phyloP scores from a whole-genome alignment of 2,888 invertebrate species.

The Alentia gelatinosa region DNA sequence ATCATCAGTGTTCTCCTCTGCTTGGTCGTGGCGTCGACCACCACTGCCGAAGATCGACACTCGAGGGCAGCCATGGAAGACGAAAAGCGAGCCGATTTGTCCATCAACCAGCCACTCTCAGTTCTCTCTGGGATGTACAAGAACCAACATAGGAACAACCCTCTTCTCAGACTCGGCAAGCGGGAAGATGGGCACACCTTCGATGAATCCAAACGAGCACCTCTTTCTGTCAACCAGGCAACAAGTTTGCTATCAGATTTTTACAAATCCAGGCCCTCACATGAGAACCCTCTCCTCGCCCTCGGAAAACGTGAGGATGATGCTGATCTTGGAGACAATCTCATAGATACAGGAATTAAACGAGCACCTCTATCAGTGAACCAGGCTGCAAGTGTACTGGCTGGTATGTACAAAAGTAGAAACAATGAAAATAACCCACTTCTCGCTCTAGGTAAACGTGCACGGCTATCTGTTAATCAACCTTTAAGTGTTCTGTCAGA shows the following conservation, averaged over 20 bases:
- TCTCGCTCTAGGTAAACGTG: background rate
- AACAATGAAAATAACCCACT: background rate
- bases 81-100: background rate
- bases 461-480: slow-evolving; percentile 8
- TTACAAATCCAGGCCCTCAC: background rate
- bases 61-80: background rate
- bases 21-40: background rate
- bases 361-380: slow-evolving; percentile 29
- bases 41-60: background rate
- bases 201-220: background rate
- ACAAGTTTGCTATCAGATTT: background rate
- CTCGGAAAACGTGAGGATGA: background rate
- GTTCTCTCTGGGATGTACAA: slow-evolving; percentile 29
- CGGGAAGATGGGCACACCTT: no score
- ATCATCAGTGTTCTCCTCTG: background rate
- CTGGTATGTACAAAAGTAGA: slow-evolving; percentile 2
- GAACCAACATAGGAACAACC: background rate
- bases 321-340: background rate
- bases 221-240: background rate
- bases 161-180: background rate
- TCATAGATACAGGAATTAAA: background rate
- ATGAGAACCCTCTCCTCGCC: background rate
- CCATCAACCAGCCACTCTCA: background rate
- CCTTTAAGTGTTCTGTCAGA: slow-evolving; percentile 5
- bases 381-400: background rate